A percentile compares a stretch with the other conserved stretches of the same genome.
phyloP scores from a whole-genome alignment of 92 coral and sea anemone species.

The Palythoa heliodiscus region DNA sequence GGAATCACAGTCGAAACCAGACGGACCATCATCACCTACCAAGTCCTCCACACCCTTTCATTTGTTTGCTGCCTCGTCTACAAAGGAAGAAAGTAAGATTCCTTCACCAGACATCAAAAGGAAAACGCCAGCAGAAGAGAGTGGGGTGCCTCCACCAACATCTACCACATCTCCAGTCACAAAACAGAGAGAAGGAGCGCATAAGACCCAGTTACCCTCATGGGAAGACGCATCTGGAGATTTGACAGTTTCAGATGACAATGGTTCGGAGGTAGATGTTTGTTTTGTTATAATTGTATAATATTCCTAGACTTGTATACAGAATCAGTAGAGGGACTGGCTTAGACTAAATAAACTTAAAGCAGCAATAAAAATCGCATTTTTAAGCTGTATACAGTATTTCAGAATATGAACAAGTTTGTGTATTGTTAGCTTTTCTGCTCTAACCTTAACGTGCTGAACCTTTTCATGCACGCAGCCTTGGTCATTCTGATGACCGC shows the following conservation, averaged over 20 bases:
- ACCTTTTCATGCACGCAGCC: too few species aligned
- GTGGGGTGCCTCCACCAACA: not conserved
- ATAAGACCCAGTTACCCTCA: not conserved
- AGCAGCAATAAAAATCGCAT: too few species aligned
- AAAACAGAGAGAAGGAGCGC: not conserved
- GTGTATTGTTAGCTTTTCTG: too few species aligned
- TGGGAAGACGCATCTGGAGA: conserved; percentile 25
- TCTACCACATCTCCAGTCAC: conserved; percentile 9
- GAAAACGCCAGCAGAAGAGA: not conserved
- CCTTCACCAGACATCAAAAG: conserved; percentile 14
- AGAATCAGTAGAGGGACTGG: too few species aligned
- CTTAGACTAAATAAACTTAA: too few species aligned
- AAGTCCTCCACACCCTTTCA: conserved; percentile 37
- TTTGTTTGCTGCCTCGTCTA: conserved; percentile 35
- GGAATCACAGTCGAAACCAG: conserved; percentile 10
- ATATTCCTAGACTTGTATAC: too few species aligned
- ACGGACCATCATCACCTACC: not conserved
- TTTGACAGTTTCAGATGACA: conserved; percentile 16
- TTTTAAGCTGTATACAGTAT: too few species aligned
- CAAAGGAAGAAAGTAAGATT: conserved; percentile 17
- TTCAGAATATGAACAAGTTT: too few species aligned
- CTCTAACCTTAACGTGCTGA: too few species aligned
- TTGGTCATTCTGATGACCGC: too few species aligned
- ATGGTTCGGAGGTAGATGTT: conserved; percentile 16
- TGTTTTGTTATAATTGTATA: not conserved